Conservation (phyloP, 2,888 invertebrate genomes). For the Coleophora deauratella region DNA sequence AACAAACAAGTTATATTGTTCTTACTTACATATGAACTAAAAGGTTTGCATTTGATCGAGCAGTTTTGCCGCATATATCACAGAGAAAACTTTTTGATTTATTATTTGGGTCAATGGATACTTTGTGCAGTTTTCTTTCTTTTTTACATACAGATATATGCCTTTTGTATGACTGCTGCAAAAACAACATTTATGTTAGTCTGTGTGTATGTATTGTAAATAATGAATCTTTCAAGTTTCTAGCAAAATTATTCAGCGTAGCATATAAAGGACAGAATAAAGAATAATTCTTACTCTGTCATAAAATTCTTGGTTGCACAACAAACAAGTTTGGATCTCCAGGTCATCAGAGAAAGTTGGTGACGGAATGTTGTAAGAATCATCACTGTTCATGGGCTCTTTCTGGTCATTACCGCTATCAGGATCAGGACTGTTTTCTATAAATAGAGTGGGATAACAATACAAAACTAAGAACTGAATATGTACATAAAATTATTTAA, state of each 20-base stretch:
- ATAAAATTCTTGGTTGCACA: slow-evolving; percentile 22
- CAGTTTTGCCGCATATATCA: slow-evolving; percentile 59
- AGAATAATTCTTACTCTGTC: background rate
- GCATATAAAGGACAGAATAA: no score
- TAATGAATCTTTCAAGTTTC: no score
- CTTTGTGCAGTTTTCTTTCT: slow-evolving; percentile 1
- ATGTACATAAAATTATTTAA: no score
- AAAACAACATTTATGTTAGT: slow-evolving; percentile 7
- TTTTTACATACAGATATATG: slow-evolving; percentile 34
- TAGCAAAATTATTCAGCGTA: no score
- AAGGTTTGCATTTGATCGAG: slow-evolving; percentile 51
- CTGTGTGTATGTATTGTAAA: no score
- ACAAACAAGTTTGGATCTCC: slow-evolving; percentile 38
- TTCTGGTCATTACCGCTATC: slow-evolving; percentile 17
- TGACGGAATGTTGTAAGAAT: slow-evolving; percentile 42
- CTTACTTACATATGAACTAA: slow-evolving; percentile 51
- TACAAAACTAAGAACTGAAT: no score
- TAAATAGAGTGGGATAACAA: slow-evolving; percentile 6
- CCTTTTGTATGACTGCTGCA: slow-evolving; percentile 43
- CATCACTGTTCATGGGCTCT: slow-evolving; percentile 29
- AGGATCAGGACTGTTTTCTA: slow-evolving; percentile 25
- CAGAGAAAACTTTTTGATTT: slow-evolving; percentile 43
- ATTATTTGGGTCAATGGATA: no score
- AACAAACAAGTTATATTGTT: background rate
- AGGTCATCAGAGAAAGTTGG: slow-evolving; percentile 40